Evolutionary conservation across 2,888 invertebrate genomes (phyloP).

Genomic region (Leucozona laternaria): DNA sequence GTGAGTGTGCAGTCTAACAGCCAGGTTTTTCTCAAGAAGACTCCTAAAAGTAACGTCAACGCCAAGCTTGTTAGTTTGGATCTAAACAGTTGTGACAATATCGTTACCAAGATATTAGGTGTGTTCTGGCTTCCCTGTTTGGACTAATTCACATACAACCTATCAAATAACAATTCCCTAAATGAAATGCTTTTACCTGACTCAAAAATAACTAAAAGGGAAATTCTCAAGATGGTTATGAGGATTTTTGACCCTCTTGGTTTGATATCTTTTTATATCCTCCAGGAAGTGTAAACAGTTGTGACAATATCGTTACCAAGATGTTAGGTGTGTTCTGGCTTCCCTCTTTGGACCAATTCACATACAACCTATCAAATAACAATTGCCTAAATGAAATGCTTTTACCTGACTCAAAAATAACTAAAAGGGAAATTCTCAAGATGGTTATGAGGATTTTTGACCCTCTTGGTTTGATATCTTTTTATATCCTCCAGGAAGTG

Average conservation of each 20-base stretch:
- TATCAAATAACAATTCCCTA: not conserved
- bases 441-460: constrained; percentile 21
- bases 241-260: constrained; percentile 29
- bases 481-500: constrained; percentile 21
- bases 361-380: constrained; percentile 2
- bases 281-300: constrained; percentile 9
- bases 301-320: not conserved
- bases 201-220: not conserved
- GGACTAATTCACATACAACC: constrained; percentile 1
- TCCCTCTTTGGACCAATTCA: not conserved
- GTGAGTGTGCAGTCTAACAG: constrained; percentile 9
- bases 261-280: constrained; percentile 23
- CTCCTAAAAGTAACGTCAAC: not conserved
- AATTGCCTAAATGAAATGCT: not conserved
- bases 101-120: not conserved
- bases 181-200: not conserved
- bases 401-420: not conserved
- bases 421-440: constrained; percentile 11
- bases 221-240: constrained; percentile 11
- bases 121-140: constrained; percentile 8
- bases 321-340: constrained; percentile 4
- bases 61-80: not conserved
- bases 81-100: not conserved
- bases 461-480: constrained; percentile 27
- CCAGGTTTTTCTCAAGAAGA: not conserved